These are phyloP conservation scores for Glaucomys volans DNA, from an alignment of 2,113 vertebrate genomes.

Conservation along the genomic window DNA sequence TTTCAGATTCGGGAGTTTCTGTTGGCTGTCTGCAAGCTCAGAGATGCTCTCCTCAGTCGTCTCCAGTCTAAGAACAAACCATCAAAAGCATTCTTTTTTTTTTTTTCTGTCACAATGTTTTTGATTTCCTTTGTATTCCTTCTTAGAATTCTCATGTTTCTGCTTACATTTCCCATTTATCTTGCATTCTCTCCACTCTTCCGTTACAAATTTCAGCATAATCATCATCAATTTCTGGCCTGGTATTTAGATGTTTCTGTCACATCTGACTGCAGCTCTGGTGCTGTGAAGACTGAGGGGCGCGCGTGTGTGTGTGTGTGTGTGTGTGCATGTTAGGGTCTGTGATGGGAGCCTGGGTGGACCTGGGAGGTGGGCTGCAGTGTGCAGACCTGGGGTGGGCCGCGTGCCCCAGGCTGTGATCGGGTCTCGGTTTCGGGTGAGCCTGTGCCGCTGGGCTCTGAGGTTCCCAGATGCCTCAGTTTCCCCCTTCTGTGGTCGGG, in stretches of 20 bases:
- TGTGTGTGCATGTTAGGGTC: too few species aligned
- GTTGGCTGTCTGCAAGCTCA: not conserved
- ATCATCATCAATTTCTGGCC: not conserved
- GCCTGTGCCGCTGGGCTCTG: not conserved
- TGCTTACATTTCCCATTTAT: not conserved
- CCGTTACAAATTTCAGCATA: not conserved
- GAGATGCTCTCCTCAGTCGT: not conserved
- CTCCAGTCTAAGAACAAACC: not conserved
- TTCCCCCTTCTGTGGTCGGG: not conserved
- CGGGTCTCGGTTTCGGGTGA: not conserved
- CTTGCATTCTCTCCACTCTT: not conserved
- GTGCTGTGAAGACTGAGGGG: too few species aligned
- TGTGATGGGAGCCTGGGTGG: not conserved
- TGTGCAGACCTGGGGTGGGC: not conserved
- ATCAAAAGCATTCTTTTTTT: not conserved
- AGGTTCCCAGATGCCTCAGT: not conserved
- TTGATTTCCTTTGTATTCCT: not conserved
- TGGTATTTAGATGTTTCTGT: not conserved
- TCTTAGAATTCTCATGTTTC: not conserved
- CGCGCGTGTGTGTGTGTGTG: too few species aligned
- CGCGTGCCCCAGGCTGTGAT: not conserved
- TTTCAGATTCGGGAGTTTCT: not conserved
- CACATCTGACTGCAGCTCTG: not conserved
- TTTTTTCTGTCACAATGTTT: not conserved
- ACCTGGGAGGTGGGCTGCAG: not conserved